Conservation (phyloP, 2,888 invertebrate species). For the Hemicrepidius hirtus region DNA sequence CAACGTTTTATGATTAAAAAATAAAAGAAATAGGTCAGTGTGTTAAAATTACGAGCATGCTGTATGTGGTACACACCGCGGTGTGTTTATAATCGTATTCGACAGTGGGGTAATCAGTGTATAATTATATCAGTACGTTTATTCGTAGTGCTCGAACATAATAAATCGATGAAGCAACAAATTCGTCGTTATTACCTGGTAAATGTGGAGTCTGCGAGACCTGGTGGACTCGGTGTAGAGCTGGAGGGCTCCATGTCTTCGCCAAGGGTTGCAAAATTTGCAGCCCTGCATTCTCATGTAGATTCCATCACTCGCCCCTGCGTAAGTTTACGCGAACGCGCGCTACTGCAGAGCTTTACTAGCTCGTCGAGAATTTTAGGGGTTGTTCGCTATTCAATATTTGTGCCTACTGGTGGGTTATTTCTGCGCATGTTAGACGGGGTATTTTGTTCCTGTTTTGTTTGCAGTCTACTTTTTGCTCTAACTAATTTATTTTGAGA, state of each 20-base stretch:
- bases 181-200: slow-evolving; percentile 30
- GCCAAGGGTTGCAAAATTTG: slow-evolving; percentile 48
- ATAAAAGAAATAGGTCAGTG: slow-evolving; percentile 38
- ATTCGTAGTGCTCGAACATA: slow-evolving; percentile 22
- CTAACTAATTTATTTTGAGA: slow-evolving; percentile 41
- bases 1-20: neutral
- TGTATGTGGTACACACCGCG: slow-evolving; percentile 15
- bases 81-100: slow-evolving; percentile 40
- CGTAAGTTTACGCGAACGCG: slow-evolving; percentile 48
- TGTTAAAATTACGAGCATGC: slow-evolving; percentile 30
- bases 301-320: slow-evolving; percentile 54
- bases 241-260: slow-evolving; percentile 70
- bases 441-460: slow-evolving; percentile 55
- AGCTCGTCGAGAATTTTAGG: slow-evolving; percentile 56
- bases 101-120: slow-evolving; percentile 35
- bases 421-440: slow-evolving; percentile 59
- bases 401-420: slow-evolving; percentile 56
- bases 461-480: slow-evolving; percentile 41
- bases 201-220: slow-evolving; percentile 66
- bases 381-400: slow-evolving; percentile 62
- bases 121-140: slow-evolving; percentile 36
- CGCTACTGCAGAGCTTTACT: slow-evolving; percentile 50
- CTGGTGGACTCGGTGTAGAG: slow-evolving; percentile 69
- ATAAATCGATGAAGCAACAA: slow-evolving; percentile 59
- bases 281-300: slow-evolving; percentile 54